Evolutionary conservation across 2,888 invertebrate species (phyloP).

Genomic region (Stramonita haemastoma): DNA sequence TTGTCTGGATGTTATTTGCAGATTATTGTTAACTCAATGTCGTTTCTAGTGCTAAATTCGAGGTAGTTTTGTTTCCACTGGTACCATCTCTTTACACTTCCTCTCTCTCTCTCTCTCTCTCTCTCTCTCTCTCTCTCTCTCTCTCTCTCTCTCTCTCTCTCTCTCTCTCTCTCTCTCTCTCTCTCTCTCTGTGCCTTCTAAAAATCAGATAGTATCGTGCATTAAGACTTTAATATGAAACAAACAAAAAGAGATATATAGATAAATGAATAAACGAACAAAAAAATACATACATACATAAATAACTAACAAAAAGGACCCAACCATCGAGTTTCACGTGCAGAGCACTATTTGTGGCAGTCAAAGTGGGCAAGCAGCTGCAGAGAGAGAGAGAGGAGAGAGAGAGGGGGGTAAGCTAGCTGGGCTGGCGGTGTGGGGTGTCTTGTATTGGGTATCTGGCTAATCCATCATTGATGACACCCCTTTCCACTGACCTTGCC

Average conservation of each 20-base stretch:
- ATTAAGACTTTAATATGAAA: not conserved
- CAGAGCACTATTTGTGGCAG: not conserved
- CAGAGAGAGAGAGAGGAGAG: too few species aligned
- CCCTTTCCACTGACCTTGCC: not conserved
- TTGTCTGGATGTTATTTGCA: too few species aligned
- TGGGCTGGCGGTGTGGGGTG: not conserved
- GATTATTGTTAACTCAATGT: too few species aligned
- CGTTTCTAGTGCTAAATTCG: too few species aligned
- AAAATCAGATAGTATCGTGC: not conserved
- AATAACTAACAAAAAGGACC: not conserved
- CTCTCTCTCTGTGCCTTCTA: not conserved
- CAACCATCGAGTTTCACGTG: not conserved
- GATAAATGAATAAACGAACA: not conserved
- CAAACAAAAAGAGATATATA: too few species aligned
- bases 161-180: not conserved
- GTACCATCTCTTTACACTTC: not conserved
- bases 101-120: not conserved
- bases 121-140: not conserved
- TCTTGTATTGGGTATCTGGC: not conserved
- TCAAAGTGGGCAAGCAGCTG: not conserved
- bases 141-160: conserved; percentile 1
- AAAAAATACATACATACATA: too few species aligned
- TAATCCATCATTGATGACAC: not conserved
- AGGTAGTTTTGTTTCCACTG: not conserved
- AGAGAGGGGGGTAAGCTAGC: too few species aligned